Evolutionary conservation across 2,888 invertebrate genomes (phyloP).

Genomic region (Creontiades dilutus): DNA sequence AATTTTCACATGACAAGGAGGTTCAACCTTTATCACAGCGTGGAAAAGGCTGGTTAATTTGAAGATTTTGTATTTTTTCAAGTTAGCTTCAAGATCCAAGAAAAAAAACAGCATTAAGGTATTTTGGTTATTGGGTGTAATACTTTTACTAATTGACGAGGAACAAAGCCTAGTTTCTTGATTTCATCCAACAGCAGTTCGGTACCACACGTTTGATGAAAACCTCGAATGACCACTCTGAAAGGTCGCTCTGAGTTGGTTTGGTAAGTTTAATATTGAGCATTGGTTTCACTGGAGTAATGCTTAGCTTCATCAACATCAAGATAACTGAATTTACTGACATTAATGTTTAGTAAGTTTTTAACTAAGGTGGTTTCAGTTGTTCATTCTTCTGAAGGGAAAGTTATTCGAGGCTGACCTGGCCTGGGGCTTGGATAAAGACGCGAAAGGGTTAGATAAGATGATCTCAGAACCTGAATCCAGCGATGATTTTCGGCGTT

Average conservation of each 20-base stretch:
- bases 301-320: background rate
- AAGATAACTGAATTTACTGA: background rate
- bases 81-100: slow-evolving; percentile 7
- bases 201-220: slow-evolving; percentile 3
- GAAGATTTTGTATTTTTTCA: background rate
- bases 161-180: background rate
- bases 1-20: no score
- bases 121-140: slow-evolving; percentile 20
- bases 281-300: background rate
- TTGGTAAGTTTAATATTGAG: slow-evolving; percentile 12
- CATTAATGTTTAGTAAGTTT: background rate
- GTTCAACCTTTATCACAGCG: slow-evolving; percentile 29
- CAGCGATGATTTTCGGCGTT: background rate
- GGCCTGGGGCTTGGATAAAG: background rate
- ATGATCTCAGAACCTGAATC: background rate
- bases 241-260: background rate
- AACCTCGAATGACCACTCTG: slow-evolving; percentile 20
- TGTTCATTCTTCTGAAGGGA: background rate
- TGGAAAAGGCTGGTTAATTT: slow-evolving; percentile 5
- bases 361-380: slow-evolving; percentile 27
- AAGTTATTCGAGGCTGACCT: background rate
- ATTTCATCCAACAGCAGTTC: background rate
- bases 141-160: background rate
- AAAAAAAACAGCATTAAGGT: background rate
- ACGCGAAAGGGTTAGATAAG: slow-evolving; percentile 12